A percentile compares a stretch with the other conserved stretches of the same genome.
phyloP scores from a whole-genome alignment of 2,888 invertebrate species.

The Serrognathus titanus region DNA sequence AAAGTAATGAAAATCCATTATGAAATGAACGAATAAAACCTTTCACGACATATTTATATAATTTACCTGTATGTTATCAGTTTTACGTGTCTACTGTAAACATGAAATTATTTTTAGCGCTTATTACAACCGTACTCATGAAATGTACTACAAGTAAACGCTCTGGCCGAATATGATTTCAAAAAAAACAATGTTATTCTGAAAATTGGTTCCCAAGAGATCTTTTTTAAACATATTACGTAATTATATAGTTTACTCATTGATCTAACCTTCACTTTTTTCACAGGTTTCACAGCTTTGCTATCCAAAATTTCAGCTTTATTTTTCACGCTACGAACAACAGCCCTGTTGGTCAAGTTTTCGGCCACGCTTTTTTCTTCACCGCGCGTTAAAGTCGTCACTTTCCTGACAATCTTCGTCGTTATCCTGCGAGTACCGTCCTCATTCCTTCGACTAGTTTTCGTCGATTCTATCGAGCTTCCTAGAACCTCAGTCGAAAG shows the following conservation, averaged over 20 bases:
- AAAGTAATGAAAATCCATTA: too few relatives aligned
- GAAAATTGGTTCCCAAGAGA: too few relatives aligned
- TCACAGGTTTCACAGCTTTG: constrained; percentile 57
- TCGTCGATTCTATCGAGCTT: constrained; percentile 78
- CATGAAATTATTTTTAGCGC: too few relatives aligned
- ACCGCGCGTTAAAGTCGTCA: constrained; percentile 82
- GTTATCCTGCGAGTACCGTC: constrained; percentile 80
- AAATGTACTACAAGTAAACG: too few relatives aligned
- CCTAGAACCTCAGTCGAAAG: constrained; percentile 82
- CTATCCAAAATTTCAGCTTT: constrained; percentile 56
- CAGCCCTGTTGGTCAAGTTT: constrained; percentile 61
- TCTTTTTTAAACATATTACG: background rate
- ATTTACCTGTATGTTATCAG: too few relatives aligned
- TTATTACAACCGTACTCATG: too few relatives aligned
- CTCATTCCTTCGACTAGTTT: constrained; percentile 75
- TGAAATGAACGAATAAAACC: too few relatives aligned
- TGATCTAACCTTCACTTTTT: constrained; percentile 72
- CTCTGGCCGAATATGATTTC: too few relatives aligned
- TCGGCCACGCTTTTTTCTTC: constrained; percentile 76
- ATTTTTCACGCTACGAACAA: constrained; percentile 55
- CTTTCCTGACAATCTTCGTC: constrained; percentile 81
- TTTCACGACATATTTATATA: too few relatives aligned
- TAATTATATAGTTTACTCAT: too few relatives aligned
- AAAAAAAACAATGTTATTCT: too few relatives aligned
- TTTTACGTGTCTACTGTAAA: too few relatives aligned